These are phyloP conservation scores for Carassius auratus DNA, from an alignment of 2,113 vertebrate genomes.

Conservation along the genomic window DNA sequence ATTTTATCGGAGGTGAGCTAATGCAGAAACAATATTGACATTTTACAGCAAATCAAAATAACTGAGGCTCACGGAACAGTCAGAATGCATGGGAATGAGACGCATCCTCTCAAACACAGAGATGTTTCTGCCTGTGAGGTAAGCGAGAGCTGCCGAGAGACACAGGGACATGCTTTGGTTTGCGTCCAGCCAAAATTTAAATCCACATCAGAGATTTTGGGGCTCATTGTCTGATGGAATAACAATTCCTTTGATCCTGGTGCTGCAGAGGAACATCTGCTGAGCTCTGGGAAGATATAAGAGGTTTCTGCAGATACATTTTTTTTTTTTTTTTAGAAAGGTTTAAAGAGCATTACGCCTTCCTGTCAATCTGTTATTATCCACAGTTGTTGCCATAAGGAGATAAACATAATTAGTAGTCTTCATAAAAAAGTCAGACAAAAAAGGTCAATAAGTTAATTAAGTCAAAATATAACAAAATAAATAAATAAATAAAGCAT, in stretches of 20 bases:
- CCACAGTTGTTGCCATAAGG: neutral
- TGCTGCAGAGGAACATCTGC: neutral
- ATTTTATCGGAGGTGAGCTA: conserved; percentile 62
- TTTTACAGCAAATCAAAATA: conserved; percentile 57
- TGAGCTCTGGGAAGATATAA: neutral
- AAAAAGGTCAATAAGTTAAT: no score
- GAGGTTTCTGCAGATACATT: neutral
- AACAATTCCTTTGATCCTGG: neutral
- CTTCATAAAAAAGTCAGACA: no score
- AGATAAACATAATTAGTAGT: no score
- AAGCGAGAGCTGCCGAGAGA: neutral
- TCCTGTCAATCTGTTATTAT: neutral
- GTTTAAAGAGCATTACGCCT: neutral
- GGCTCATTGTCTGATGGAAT: conserved; percentile 24
- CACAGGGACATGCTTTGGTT: conserved; percentile 16
- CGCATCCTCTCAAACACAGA: neutral
- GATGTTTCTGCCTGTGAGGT: neutral
- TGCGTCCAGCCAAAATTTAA: conserved; percentile 10
- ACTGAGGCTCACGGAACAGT: conserved; percentile 25
- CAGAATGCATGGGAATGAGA: conserved; percentile 16
- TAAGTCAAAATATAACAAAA: no score
- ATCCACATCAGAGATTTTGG: conserved; percentile 42
- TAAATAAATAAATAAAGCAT: no score
- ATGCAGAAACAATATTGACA: conserved; percentile 65
- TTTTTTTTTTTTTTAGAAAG: neutral